Base-by-base conservation (phyloP, 2,797 vertebrate species). In the Gambelia wislizenii region DNA sequence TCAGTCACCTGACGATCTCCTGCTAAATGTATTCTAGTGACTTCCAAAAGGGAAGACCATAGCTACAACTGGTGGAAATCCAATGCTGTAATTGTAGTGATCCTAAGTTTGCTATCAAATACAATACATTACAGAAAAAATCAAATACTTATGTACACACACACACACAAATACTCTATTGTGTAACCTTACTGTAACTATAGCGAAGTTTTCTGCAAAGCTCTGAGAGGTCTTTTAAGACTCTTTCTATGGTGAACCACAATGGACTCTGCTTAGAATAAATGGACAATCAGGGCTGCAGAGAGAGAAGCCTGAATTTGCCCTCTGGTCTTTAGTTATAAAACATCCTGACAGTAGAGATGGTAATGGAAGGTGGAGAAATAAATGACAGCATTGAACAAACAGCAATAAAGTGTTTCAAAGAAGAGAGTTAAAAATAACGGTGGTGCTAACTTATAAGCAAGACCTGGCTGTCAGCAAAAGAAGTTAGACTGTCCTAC, bases 341-440 rank as follows among this genome's bases (percentile, higher is more conserved):
- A 56, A 75, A n/a, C 20, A n/a, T 52, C 9, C 27, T 44, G 2
- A n/a, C 7, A 76, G 72, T 79, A 52, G 2, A 9, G n/a, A 18
- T 0, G 0, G 6, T 13, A 39, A 52, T 49, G 0, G 56, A 61
- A 42, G 52, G 12, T 52, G 0, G 13, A 0, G 0, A 69, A 54
- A 54, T 42, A 0, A 0, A 44, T 56, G 79, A 54, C 80, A 6
- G 2, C 0, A 0, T 78, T 88, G 70, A 59, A 18, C 30, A 30
- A 59, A 18, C n/a, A 30, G 67, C 78, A 79, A 6, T 67, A 85
- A 2, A 59, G 16, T 77, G n/a, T 33, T 1, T 67, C 36, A 36
- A 70, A 85, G 75, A 13, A 84, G 59, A 85, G 83, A 1, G 18
- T 27, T 70, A 0, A 67, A 33, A 76, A 49, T 52, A 0, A 18